Base-by-base conservation (phyloP, 2,888 invertebrate species). In the Carcina quercana region DNA sequence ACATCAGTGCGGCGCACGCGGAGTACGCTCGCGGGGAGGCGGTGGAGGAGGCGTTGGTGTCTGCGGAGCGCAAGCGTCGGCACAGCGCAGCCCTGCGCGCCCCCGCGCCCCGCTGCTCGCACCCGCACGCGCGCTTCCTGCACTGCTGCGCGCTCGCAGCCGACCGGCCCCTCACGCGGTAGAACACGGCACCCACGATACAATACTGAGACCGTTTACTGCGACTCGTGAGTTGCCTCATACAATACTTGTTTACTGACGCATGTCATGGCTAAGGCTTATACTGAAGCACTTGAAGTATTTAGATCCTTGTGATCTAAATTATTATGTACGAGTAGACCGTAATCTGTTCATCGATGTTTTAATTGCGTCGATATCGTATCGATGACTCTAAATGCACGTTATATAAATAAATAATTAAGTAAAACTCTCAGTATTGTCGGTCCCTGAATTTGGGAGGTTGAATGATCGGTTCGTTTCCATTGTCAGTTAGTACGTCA, bases 51-150 rank as follows among this genome's bases (percentile, higher is more conserved):
- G 34, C 38, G 46, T 43, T 53, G 43, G 54, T 49, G 37, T 15
- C 15, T 50, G 73, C 72, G 37, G 86, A 86, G 66, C 86, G 88
- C 52, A 88, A 88, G 69, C 85, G 88, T 34, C 84, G 88, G 5
- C 88, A 87, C 69, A 63, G 85, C 59, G 70, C 73, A 43, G 71
- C 76, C 47, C 64, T 68, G 58, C 70, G 72, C 34, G 13, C 19
- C 13, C 22, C 15, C 13, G n/a, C 37, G 28, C 44, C 42, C 33
- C 34, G 32, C 28, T 59, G 58, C 45, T 33, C 48, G 39, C 79
- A 72, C 60, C 79, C 80, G 60, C 79, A 76, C 69, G 80, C 73
- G 56, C 82, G 69, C 68, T 86, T 80, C 66, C 79, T 86, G 71
- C 70, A 83, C 64, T 72, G 86, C 79, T 65, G 80, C 59, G 50